Evolutionary conservation across 2,888 invertebrate species (phyloP).

Genomic region (Apodemia duryi): DNA sequence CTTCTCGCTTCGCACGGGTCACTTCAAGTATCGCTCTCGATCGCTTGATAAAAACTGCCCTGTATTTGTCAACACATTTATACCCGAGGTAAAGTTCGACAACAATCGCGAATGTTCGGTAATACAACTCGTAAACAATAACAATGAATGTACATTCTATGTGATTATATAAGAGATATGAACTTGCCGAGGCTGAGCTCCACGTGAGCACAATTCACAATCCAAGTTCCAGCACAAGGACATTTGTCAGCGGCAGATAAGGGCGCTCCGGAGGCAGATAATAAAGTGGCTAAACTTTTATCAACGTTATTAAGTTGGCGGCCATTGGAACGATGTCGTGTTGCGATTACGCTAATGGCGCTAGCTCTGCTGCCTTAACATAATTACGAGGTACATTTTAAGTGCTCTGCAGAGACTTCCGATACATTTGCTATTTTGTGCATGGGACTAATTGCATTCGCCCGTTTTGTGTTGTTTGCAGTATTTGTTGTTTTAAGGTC

Average conservation of each 20-base stretch:
- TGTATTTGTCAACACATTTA: no score
- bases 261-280: conserved; percentile 6
- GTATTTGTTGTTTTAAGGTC: not conserved
- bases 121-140: no score
- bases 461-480: not conserved
- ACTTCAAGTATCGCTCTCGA: no score
- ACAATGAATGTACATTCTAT: no score
- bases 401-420: not conserved
- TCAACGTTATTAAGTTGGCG: conserved; percentile 1
- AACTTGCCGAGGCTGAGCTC: not conserved
- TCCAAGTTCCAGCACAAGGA: not conserved
- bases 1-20: no score
- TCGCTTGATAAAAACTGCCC: no score
- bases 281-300: conserved; percentile 8
- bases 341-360: conserved; percentile 7
- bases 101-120: no score
- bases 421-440: not conserved
- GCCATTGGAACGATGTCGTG: conserved; percentile 2
- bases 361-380: conserved; percentile 3
- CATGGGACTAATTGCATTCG: not conserved
- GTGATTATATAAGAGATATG: no score
- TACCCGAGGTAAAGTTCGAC: no score
- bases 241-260: conserved; percentile 2
- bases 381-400: not conserved
- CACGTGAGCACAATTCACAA: not conserved